phyloP scores from a whole-genome alignment of 2,113 vertebrate species.

The Mobula hypostoma region DNA sequence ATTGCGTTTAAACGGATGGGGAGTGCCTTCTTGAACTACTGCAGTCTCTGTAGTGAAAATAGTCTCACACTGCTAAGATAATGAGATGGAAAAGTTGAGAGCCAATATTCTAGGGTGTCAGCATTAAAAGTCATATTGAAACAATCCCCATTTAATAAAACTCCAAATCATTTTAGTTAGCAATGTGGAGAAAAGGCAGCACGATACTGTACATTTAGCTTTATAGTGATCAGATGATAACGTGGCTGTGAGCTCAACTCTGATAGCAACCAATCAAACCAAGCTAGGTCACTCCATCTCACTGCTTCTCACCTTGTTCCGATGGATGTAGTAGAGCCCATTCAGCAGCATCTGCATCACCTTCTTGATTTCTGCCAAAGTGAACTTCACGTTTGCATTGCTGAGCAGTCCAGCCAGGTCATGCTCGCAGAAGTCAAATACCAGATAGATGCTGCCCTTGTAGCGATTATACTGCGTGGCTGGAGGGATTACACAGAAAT shows the following conservation, averaged over 20 bases:
- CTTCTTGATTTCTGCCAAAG: slow-evolving; percentile 91
- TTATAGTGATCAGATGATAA: background rate
- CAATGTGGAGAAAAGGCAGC: background rate
- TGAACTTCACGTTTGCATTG: slow-evolving; percentile 92
- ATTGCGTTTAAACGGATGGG: no score
- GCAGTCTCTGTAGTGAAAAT: no score
- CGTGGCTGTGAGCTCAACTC: background rate
- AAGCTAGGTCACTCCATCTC: background rate
- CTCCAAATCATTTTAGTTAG: background rate
- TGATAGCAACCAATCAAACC: background rate
- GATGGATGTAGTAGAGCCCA: slow-evolving; percentile 95
- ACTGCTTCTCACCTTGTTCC: slow-evolving; percentile 78
- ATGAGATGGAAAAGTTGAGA: background rate
- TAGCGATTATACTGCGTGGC: slow-evolving; percentile 92
- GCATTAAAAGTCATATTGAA: background rate
- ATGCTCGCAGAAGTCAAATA: slow-evolving; percentile 98
- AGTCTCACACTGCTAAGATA: no score
- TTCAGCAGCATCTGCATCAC: slow-evolving; percentile 98
- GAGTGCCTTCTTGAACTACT: no score
- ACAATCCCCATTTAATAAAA: background rate
- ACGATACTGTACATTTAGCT: background rate
- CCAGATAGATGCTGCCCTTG: slow-evolving; percentile 96
- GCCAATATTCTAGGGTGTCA: background rate
- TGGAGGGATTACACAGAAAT: slow-evolving; percentile 45
- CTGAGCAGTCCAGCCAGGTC: slow-evolving; percentile 91